A percentile compares a stretch with the other conserved stretches of the same genome.
Conservation (phyloP, 2,797 vertebrate species). For the Falco cherrug region DNA sequence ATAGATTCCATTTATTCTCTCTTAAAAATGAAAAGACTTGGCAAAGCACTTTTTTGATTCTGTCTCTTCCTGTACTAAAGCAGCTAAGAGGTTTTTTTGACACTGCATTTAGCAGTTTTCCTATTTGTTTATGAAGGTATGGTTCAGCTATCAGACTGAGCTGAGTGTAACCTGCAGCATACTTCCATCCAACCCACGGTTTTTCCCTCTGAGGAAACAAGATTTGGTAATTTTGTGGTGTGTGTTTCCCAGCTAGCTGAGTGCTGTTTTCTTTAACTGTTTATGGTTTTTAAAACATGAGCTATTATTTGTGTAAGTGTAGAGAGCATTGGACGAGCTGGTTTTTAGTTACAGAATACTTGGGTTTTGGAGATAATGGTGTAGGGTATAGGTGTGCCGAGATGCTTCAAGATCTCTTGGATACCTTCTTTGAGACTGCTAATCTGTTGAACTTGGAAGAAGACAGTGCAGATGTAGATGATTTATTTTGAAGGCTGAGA, state of each 20-base stretch:
- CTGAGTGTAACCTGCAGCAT: neutral
- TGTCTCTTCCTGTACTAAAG: neutral
- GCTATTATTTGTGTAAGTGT: neutral
- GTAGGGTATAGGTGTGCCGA: neutral
- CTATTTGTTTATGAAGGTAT: neutral
- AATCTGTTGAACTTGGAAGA: neutral
- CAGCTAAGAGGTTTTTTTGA: neutral
- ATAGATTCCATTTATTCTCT: constrained; percentile 13
- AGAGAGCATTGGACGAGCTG: neutral
- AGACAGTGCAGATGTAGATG: neutral
- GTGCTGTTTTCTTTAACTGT: neutral
- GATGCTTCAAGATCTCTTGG: neutral
- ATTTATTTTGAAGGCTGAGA: neutral
- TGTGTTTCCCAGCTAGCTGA: neutral
- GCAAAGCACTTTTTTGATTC: neutral
- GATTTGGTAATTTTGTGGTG: neutral
- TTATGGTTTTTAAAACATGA: neutral
- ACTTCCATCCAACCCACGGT: neutral
- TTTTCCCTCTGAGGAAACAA: neutral
- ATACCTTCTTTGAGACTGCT: neutral
- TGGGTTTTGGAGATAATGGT: neutral
- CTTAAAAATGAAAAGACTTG: constrained; percentile 23
- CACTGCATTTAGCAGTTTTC: neutral
- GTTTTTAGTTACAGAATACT: neutral
- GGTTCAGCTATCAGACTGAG: neutral